Conservation (phyloP, 2,888 invertebrate genomes). For the Machimus rusticus region DNA sequence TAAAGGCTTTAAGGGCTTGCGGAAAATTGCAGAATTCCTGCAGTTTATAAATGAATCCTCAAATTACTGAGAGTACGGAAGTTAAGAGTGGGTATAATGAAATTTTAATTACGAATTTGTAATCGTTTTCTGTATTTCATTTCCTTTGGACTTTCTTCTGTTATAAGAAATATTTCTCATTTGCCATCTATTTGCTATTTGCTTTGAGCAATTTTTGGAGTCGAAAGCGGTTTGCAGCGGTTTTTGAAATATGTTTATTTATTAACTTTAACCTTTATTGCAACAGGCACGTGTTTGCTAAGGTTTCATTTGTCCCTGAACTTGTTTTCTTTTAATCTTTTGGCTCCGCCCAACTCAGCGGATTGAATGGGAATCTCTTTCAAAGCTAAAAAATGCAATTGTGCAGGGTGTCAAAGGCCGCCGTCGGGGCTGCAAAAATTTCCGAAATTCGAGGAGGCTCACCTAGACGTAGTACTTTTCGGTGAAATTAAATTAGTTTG, state of each 20-base stretch:
- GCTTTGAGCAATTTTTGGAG: too few relatives aligned
- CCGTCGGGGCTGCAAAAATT: background rate
- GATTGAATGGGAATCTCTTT: background rate
- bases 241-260: too few relatives aligned
- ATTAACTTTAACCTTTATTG: background rate
- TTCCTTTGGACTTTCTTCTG: too few relatives aligned
- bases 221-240: too few relatives aligned
- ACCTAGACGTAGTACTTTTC: background rate
- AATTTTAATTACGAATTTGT: too few relatives aligned
- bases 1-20: background rate
- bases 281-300: background rate
- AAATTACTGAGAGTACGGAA: background rate
- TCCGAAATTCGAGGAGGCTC: background rate
- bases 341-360: background rate
- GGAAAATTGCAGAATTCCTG: background rate
- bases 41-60: background rate
- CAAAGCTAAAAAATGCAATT: background rate
- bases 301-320: background rate
- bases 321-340: background rate
- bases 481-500: conserved; percentile 24
- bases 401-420: background rate
- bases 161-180: too few relatives aligned
- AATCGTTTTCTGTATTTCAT: too few relatives aligned
- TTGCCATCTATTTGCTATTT: too few relatives aligned
- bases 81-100: background rate